These are phyloP conservation scores for Piscicola geometra DNA, from an alignment of 2,888 invertebrate genomes.

Conservation along the genomic window DNA sequence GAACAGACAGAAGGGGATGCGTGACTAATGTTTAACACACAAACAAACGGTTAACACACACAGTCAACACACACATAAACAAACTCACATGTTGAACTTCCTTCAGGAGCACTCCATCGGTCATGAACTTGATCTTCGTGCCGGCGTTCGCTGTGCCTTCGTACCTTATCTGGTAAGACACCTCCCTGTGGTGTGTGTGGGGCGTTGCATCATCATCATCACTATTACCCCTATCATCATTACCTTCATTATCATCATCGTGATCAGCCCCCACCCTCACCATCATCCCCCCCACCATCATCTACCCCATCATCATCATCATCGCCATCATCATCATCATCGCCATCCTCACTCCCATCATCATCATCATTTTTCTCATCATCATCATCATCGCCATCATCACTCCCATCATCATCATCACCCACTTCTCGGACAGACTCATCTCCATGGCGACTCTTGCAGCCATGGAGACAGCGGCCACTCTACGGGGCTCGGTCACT, in stretches of 20 bases:
- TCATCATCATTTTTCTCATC: too few relatives aligned
- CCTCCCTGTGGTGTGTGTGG: slow-evolving; percentile 46
- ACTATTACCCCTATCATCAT: too few relatives aligned
- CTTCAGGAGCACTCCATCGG: slow-evolving; percentile 89
- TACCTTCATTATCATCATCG: too few relatives aligned
- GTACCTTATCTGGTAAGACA: slow-evolving; percentile 71
- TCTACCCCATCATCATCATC: too few relatives aligned
- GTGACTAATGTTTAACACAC: too few relatives aligned
- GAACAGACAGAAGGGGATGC: too few relatives aligned
- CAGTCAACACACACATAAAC: too few relatives aligned
- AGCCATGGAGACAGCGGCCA: slow-evolving; percentile 96
- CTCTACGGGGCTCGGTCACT: slow-evolving; percentile 92
- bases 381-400: too few relatives aligned
- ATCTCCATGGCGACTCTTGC: slow-evolving; percentile 83
- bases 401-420: background rate
- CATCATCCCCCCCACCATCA: too few relatives aligned
- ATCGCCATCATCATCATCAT: background rate
- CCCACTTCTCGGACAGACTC: slow-evolving; percentile 62
- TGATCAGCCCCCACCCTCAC: too few relatives aligned
- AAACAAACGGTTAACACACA: too few relatives aligned
- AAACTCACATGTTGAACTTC: slow-evolving; percentile 66
- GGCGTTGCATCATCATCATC: too few relatives aligned
- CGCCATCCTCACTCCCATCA: background rate
- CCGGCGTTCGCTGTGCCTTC: slow-evolving; percentile 83
- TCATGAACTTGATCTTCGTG: slow-evolving; percentile 96